Conservation (phyloP, 1,140 invertebrate genomes). For the Bicyclus anynana region DNA sequence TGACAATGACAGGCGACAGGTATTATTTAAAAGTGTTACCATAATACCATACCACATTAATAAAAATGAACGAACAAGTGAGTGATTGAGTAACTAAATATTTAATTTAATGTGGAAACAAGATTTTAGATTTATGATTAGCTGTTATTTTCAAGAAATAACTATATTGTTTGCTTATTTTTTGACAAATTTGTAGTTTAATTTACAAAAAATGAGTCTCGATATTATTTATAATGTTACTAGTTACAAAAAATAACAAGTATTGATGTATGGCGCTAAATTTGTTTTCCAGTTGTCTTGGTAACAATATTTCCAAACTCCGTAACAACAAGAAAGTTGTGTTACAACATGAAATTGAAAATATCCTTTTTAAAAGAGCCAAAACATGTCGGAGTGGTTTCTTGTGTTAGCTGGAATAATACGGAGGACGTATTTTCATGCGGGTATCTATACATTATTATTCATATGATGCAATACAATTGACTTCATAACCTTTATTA, state of each 20-base stretch:
- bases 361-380: conserved; percentile 84
- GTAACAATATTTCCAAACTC: background rate
- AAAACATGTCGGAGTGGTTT: conserved; percentile 86
- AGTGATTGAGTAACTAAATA: background rate
- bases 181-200: no score
- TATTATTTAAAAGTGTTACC: no score
- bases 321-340: background rate
- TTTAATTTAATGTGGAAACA: background rate
- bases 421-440: conserved; percentile 95
- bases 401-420: conserved; percentile 94
- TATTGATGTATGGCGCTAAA: background rate
- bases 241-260: background rate
- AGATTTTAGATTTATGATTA: no score
- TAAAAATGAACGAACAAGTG: conserved; percentile 4
- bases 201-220: background rate
- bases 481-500: background rate
- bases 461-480: no score
- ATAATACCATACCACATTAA: background rate
- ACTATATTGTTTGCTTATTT: no score
- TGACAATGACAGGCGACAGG: conserved; percentile 3
- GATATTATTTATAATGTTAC: background rate
- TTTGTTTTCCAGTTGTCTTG: background rate
- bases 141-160: no score
- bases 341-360: conserved; percentile 86
- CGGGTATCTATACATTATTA: conserved; percentile 79